Percentiles rank a stretch among this genome's conserved stretches.
phyloP scores from a whole-genome alignment of 2,113 vertebrate species.

The Oryzias javanicus region DNA sequence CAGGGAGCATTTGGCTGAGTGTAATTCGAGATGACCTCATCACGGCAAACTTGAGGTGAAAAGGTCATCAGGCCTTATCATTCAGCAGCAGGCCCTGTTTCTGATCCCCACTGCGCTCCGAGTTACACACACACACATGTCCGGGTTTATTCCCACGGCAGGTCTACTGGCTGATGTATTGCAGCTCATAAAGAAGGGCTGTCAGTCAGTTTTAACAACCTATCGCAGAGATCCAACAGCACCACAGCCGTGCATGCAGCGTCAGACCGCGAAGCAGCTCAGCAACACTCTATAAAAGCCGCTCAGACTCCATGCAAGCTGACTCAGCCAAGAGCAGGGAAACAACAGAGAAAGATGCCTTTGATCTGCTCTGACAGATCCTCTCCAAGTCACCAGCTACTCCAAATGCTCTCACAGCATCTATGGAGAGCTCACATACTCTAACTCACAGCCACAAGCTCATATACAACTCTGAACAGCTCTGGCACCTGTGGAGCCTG shows the following conservation, averaged over 20 bases:
- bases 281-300: slow-evolving; percentile 67
- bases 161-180: slow-evolving; percentile 56
- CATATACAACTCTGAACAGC: slow-evolving; percentile 27
- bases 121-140: neutral
- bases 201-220: slow-evolving; percentile 61
- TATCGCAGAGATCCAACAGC: slow-evolving; percentile 64
- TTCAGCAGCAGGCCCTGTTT: slow-evolving; percentile 51
- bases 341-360: slow-evolving; percentile 43
- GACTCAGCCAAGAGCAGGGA: slow-evolving; percentile 44
- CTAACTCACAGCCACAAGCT: slow-evolving; percentile 21
- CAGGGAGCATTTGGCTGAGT: slow-evolving; percentile 55
- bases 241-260: slow-evolving; percentile 41
- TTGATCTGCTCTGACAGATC: slow-evolving; percentile 55
- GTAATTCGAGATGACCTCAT: slow-evolving; percentile 65
- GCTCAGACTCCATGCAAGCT: slow-evolving; percentile 18
- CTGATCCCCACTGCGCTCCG: slow-evolving; percentile 16
- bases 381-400: slow-evolving; percentile 22
- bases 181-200: slow-evolving; percentile 62
- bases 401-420: slow-evolving; percentile 29
- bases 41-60: slow-evolving; percentile 46
- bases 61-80: slow-evolving; percentile 64
- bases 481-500: slow-evolving; percentile 61
- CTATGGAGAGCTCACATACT: slow-evolving; percentile 15
- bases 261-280: slow-evolving; percentile 43
- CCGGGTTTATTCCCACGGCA: slow-evolving; percentile 17